Evolutionary conservation across 2,797 vertebrate genomes (phyloP).

Genomic region (Eulemur mongoz): DNA sequence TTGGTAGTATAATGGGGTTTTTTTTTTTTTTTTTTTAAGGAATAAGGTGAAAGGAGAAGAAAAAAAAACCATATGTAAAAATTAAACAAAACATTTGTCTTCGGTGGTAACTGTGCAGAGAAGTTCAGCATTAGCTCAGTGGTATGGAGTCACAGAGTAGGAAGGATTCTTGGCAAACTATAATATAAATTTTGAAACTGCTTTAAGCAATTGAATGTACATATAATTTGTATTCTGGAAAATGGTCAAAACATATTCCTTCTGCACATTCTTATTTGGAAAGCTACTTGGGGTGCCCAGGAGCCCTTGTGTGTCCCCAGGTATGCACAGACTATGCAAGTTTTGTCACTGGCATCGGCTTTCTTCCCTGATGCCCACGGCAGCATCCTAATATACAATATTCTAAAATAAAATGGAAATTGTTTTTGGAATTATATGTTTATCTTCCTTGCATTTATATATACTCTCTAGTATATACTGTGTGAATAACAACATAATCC

Average conservation of each 20-base stretch:
- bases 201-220: background rate
- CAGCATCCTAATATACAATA: background rate
- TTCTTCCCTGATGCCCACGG: background rate
- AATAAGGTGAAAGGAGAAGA: background rate
- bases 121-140: background rate
- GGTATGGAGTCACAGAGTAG: background rate
- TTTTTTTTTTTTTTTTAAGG: background rate
- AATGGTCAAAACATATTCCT: background rate
- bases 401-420: background rate
- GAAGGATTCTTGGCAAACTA: background rate
- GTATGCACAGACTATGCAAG: background rate
- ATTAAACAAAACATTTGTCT: background rate
- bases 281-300: background rate
- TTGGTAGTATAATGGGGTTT: background rate
- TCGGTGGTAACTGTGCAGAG: background rate
- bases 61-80: background rate
- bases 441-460: background rate
- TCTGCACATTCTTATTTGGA: background rate
- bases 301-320: background rate
- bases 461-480: background rate
- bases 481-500: background rate
- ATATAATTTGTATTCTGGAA: constrained; percentile 1
- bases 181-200: background rate
- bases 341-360: background rate
- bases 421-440: background rate